Conservation (phyloP, 2,888 invertebrate genomes). For the Malthinus seriepunctatus region DNA sequence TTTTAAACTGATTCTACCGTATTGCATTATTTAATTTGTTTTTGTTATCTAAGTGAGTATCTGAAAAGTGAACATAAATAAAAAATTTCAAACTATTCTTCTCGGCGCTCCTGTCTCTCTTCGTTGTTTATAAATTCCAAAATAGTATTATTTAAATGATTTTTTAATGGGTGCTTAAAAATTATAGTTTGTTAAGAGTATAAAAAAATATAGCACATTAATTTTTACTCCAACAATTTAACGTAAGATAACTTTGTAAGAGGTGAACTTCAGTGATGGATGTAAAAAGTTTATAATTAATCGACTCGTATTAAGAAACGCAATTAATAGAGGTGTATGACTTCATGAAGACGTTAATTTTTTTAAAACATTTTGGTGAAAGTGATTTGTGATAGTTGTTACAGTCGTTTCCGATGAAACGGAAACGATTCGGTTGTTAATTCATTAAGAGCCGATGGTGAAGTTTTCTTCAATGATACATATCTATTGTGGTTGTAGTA, state of each 20-base stretch:
- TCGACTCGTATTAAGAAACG: too few species aligned
- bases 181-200: constrained; percentile 11
- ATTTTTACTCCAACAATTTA: constrained; percentile 9
- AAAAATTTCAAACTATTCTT: too few species aligned
- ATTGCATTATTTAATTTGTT: background rate
- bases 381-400: too few species aligned
- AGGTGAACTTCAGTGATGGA: too few species aligned
- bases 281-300: too few species aligned
- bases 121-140: background rate
- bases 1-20: background rate
- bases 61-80: too few species aligned
- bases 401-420: background rate
- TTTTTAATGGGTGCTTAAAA: constrained; percentile 11
- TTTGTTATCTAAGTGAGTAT: background rate
- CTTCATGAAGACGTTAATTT: too few species aligned
- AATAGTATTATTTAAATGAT: constrained; percentile 2
- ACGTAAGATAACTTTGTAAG: constrained; percentile 8
- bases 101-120: background rate
- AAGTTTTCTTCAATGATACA: background rate
- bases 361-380: too few species aligned
- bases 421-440: background rate
- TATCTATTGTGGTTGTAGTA: constrained; percentile 2
- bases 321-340: too few species aligned
- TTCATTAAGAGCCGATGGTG: background rate
- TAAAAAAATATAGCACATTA: constrained; percentile 13